Evolutionary conservation across 2,797 vertebrate species (phyloP), one percentile per base, ranked within the genome.

Genomic region (Pogoniulus pusillus): DNA sequence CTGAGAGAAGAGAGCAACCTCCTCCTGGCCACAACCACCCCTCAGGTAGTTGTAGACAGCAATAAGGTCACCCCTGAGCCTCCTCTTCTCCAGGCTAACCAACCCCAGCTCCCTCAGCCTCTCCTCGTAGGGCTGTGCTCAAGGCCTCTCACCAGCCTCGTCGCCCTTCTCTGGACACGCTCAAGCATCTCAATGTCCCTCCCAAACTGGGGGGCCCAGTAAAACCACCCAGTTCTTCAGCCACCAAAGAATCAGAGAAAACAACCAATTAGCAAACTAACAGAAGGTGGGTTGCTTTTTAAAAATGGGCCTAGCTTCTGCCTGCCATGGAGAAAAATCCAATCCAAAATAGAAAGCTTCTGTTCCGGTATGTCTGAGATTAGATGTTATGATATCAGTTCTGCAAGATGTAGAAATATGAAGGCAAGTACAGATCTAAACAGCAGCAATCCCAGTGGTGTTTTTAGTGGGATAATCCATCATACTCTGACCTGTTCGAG

Each of bases 291-390:
- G 30, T 59, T 81, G 9, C 16, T 82, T 73, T 95, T 54, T 13
- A 1, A 1, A 82, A 66, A 83, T 10, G 23, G 43, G 10, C 9
- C 34, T 16, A 13, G 10, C 73, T 92, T 89, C 43, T 85, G 19
- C 23, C 47, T 85, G 47, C 49, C 35, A 35, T 43, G 15, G 47
- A 75, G 55, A 70, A 81, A 85, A 90, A 89, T 39, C 24, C 37
- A 85, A 71, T 82, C 17, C 43, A 83, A 87, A 93, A 59, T 17
- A 90, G 63, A 91, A 87, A 83, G 7, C 24, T 80, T 65, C 41
- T 66, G 39, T 83, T 29, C 14, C 16, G 75, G 47, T 6, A 3
- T 49, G 64, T 37, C 51, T 87, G 60, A 57, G 22, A 78, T 81
- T 82, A 74, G 37, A 34, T 57, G 9, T 34, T 72, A 37, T 12